Evolutionary conservation across 2,888 invertebrate species (phyloP).

Genomic region (Baronia brevicornis): DNA sequence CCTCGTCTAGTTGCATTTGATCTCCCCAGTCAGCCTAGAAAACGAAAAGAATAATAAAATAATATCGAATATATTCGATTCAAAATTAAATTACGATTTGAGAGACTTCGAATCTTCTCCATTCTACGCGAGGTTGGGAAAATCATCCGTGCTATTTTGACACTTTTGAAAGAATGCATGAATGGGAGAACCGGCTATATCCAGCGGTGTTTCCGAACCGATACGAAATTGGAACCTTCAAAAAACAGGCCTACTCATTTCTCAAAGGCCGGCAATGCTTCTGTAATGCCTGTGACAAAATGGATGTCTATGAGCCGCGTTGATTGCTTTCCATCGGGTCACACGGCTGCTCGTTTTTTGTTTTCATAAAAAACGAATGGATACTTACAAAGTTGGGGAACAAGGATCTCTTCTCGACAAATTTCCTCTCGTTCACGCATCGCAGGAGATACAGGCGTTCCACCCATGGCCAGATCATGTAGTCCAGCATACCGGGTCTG

Average conservation of each 20-base stretch:
- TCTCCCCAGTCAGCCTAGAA: constrained; percentile 67
- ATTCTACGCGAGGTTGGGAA: too few species aligned
- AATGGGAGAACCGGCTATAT: too few species aligned
- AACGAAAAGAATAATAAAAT: constrained; percentile 2
- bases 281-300: too few species aligned
- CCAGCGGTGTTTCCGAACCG: too few species aligned
- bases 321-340: too few species aligned
- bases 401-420: constrained; percentile 46
- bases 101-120: too few species aligned
- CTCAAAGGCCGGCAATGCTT: too few species aligned
- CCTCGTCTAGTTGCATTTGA: constrained; percentile 61
- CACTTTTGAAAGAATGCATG: too few species aligned
- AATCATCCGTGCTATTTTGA: too few species aligned
- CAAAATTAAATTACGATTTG: background rate
- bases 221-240: too few species aligned
- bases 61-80: constrained; percentile 4
- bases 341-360: background rate
- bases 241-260: too few species aligned
- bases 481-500: constrained; percentile 83
- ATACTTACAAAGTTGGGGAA: constrained; percentile 64
- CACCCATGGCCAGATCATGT: constrained; percentile 94
- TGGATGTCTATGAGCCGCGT: too few species aligned
- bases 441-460: constrained; percentile 75
- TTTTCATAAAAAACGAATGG: constrained; percentile 1
- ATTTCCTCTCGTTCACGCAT: constrained; percentile 50